These are phyloP conservation scores for Corapipo altera DNA, from an alignment of 2,113 vertebrate genomes.

Conservation along the genomic window DNA sequence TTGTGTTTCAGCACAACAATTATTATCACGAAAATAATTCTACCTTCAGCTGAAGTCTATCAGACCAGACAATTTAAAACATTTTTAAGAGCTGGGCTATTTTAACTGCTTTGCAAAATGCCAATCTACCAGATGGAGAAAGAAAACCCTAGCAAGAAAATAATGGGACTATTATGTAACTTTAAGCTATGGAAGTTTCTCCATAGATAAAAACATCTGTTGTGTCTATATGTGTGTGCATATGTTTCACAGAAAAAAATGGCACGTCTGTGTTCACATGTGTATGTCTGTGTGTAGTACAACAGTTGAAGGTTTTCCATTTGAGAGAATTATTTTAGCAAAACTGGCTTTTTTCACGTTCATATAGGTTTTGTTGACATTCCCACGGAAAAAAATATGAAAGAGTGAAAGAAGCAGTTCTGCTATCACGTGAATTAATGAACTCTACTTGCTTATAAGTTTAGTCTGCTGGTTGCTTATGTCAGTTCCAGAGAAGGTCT, in stretches of 20 bases:
- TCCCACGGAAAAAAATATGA: background rate
- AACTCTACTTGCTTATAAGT: background rate
- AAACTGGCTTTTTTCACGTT: background rate
- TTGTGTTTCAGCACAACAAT: background rate
- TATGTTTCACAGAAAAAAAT: background rate
- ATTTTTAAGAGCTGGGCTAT: background rate
- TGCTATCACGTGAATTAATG: background rate
- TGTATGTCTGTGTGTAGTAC: background rate
- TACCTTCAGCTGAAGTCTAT: background rate
- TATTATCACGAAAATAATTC: conserved; percentile 15
- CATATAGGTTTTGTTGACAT: background rate
- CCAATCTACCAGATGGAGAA: background rate
- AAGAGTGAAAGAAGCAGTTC: background rate
- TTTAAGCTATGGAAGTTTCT: background rate
- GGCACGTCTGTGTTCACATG: background rate
- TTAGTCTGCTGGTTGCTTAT: background rate
- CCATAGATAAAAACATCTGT: background rate
- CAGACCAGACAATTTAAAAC: background rate
- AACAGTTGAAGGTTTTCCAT: background rate
- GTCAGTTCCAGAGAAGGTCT: background rate
- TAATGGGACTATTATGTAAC: background rate
- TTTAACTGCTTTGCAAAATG: background rate
- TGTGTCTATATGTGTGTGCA: background rate
- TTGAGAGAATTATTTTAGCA: background rate
- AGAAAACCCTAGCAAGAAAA: background rate